Conservation (phyloP, 2,888 invertebrate species). For the Meandrusa payeni region DNA sequence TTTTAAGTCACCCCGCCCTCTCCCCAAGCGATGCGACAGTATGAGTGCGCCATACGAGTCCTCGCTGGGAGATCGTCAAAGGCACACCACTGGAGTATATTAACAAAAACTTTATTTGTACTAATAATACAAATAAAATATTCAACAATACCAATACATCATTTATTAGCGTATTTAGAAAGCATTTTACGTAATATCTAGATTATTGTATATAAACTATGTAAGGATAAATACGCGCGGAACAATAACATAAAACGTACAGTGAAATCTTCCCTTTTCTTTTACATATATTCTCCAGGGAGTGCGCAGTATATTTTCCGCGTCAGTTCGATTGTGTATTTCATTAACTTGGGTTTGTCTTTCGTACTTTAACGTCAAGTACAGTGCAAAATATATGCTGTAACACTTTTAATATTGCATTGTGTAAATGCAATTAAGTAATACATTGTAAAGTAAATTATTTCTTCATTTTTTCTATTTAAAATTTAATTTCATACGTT, state of each 20-base stretch:
- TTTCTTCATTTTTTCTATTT: too few relatives aligned
- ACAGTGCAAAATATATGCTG: too few relatives aligned
- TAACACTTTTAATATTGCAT: neutral
- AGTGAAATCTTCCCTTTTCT: conserved; percentile 4
- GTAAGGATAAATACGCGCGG: neutral
- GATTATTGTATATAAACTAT: too few relatives aligned
- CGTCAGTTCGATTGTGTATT: conserved; percentile 6
- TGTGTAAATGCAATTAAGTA: too few relatives aligned
- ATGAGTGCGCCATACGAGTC: conserved; percentile 69
- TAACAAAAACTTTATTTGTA: conserved; percentile 63
- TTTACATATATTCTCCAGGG: neutral
- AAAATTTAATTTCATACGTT: too few relatives aligned
- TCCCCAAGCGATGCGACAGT: conserved; percentile 70
- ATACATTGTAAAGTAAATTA: too few relatives aligned
- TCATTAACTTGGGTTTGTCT: neutral
- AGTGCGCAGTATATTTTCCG: conserved; percentile 1
- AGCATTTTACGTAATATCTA: too few relatives aligned
- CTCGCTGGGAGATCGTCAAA: conserved; percentile 54
- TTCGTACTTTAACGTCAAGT: neutral
- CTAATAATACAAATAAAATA: too few relatives aligned
- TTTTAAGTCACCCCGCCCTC: conserved; percentile 74
- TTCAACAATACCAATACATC: too few relatives aligned
- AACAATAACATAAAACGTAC: conserved; percentile 1
- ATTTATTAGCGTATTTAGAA: too few relatives aligned
- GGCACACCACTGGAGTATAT: conserved; percentile 51